These are phyloP conservation scores for Rhadina sibilatrix DNA, from an alignment of 2,113 vertebrate species.

Conservation along the genomic window DNA sequence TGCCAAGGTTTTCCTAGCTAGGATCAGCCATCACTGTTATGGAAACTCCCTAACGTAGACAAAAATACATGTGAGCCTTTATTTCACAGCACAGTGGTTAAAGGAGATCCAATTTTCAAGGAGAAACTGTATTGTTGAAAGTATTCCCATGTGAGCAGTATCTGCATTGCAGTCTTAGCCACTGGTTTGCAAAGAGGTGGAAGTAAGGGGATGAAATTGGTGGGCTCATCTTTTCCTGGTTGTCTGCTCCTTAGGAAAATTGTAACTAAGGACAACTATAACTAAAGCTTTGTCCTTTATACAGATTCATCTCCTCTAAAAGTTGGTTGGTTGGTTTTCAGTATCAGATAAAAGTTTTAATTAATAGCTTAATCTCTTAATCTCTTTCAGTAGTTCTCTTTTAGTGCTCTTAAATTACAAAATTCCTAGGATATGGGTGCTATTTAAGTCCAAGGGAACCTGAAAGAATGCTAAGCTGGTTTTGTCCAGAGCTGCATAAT, in stretches of 20 bases:
- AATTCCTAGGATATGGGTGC: not conserved
- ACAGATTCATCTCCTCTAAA: not conserved
- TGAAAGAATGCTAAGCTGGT: not conserved
- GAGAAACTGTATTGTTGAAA: not conserved
- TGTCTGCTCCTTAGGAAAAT: not conserved
- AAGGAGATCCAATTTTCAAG: not conserved
- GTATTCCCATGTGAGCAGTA: accelerated
- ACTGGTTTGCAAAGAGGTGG: not conserved
- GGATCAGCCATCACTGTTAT: not conserved
- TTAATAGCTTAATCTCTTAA: not conserved
- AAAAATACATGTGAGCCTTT: accelerated
- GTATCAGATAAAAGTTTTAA: not conserved
- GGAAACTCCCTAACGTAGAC: not conserved
- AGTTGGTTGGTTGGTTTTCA: not conserved
- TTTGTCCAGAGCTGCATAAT: not conserved
- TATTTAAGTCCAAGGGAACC: not conserved
- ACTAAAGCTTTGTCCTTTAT: not conserved
- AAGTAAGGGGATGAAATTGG: not conserved
- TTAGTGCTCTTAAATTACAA: not conserved
- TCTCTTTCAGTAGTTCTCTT: not conserved
- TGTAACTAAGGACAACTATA: not conserved
- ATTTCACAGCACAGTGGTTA: not conserved
- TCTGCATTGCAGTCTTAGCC: not conserved
- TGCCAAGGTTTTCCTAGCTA: not conserved
- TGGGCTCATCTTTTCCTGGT: not conserved